Percentiles rank a stretch among this genome's conserved stretches.
Evolutionary conservation across 2,797 vertebrate genomes (phyloP).

Genomic region (Chaenodraco wilsoni): DNA sequence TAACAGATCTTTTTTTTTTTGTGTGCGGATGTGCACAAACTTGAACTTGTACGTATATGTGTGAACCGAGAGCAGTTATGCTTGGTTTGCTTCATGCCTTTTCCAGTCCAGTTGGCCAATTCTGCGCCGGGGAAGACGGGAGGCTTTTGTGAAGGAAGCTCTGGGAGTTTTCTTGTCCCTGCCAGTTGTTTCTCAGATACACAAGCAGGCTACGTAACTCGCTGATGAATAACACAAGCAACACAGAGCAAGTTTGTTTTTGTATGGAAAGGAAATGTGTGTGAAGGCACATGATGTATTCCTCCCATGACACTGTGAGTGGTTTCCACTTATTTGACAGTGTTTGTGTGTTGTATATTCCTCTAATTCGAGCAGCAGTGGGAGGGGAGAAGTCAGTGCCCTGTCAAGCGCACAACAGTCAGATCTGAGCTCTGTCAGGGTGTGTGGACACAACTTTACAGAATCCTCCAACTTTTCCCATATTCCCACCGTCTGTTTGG

Average conservation of each 20-base stretch:
- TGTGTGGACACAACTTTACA: slow-evolving; percentile 69
- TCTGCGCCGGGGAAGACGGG: slow-evolving; percentile 47
- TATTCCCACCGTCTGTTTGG: slow-evolving; percentile 63
- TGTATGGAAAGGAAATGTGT: slow-evolving; percentile 38
- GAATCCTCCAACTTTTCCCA: slow-evolving; percentile 58
- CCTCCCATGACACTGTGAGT: slow-evolving; percentile 72
- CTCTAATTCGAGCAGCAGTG: slow-evolving; percentile 68
- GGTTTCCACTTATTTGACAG: slow-evolving; percentile 70
- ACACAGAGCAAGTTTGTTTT: slow-evolving; percentile 53
- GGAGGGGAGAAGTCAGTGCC: slow-evolving; percentile 66
- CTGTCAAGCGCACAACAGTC: slow-evolving; percentile 73
- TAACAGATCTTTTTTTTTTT: slow-evolving; percentile 38
- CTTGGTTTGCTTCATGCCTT: slow-evolving; percentile 73
- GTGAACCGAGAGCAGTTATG: slow-evolving; percentile 66
- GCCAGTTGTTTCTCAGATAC: slow-evolving; percentile 76
- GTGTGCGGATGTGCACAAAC: slow-evolving; percentile 37
- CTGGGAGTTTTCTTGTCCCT: slow-evolving; percentile 71
- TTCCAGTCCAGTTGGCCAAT: slow-evolving; percentile 75
- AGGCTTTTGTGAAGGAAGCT: slow-evolving; percentile 66
- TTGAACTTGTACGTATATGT: slow-evolving; percentile 57
- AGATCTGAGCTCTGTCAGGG: slow-evolving; percentile 70
- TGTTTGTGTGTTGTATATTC: slow-evolving; percentile 37
- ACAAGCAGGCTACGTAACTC: slow-evolving; percentile 73
- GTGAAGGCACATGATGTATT: slow-evolving; percentile 69
- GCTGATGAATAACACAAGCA: slow-evolving; percentile 73